Evolutionary conservation across 2,888 invertebrate genomes (phyloP).

Genomic region (Sturmia bella): DNA sequence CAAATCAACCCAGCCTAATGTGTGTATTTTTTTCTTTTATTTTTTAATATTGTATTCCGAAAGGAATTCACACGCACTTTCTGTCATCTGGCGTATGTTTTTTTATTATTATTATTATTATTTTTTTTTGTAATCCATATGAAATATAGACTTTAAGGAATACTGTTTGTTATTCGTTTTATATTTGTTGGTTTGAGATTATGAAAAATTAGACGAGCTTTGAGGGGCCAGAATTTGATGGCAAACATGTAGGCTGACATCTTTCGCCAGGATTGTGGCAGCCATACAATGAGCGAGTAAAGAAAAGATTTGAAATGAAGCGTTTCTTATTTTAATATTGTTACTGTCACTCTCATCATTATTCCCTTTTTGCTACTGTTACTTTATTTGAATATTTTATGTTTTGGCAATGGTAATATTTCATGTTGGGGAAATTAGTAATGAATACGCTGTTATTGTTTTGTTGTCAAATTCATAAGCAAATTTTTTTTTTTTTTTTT

Average conservation of each 20-base stretch:
- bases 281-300: background rate
- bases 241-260: conserved; percentile 10
- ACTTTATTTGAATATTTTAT: conserved; percentile 61
- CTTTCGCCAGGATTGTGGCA: background rate
- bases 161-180: background rate
- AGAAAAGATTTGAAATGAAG: background rate
- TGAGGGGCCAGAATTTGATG: background rate
- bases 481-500: background rate
- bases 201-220: conserved; percentile 21
- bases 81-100: conserved; percentile 3
- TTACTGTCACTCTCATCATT: background rate
- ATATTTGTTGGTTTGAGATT: conserved; percentile 17
- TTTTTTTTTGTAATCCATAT: background rate
- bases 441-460: conserved; percentile 37
- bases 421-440: conserved; percentile 74
- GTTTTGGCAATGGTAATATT: conserved; percentile 77
- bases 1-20: background rate
- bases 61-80: conserved; percentile 41
- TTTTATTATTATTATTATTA: background rate
- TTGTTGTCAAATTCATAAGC: conserved; percentile 46
- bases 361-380: background rate
- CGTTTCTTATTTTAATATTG: background rate
- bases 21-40: background rate
- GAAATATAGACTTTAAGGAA: background rate
- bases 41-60: conserved; percentile 14